These are phyloP conservation scores for Falco biarmicus DNA, from an alignment of 2,797 vertebrate species.

Conservation along the genomic window DNA sequence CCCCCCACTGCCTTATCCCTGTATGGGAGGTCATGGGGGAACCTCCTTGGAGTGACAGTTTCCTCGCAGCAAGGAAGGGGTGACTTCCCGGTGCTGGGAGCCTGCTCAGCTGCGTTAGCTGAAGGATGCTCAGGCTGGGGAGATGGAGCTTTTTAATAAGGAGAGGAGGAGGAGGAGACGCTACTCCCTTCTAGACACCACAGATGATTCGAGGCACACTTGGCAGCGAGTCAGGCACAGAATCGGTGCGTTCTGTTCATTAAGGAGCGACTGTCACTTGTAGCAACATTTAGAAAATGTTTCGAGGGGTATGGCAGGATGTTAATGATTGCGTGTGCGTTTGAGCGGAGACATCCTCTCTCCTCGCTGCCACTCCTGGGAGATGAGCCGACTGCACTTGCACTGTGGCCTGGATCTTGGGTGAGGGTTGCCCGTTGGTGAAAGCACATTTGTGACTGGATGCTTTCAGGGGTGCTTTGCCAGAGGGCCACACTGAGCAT, in stretches of 20 bases:
- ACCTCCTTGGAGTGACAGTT: rapidly evolving
- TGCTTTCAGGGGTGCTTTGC: neutral
- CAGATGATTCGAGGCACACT: slow-evolving; percentile 59
- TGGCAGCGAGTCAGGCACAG: slow-evolving; percentile 60
- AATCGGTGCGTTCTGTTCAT: slow-evolving; percentile 49
- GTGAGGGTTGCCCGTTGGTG: rapidly evolving
- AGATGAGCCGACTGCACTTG: rapidly evolving
- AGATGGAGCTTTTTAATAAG: slow-evolving; percentile 13
- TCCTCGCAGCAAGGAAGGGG: neutral
- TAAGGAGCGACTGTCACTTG: slow-evolving; percentile 55
- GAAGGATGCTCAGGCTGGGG: neutral
- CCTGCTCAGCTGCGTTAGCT: neutral
- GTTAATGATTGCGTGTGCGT: neutral
- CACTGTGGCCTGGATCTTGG: rapidly evolving
- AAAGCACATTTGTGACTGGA: neutral
- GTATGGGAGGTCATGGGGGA: rapidly evolving
- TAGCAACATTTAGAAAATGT: neutral
- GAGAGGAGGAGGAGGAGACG: slow-evolving; percentile 51
- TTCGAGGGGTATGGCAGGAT: neutral
- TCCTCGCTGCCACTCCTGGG: neutral
- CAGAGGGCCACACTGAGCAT: rapidly evolving
- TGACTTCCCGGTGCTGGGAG: neutral
- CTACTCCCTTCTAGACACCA: slow-evolving; percentile 59
- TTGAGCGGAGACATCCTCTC: neutral
- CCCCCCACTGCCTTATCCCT: neutral